Evolutionary conservation across 2,113 vertebrate genomes (phyloP), one percentile per base, ranked within the genome.

Genomic region (Menura novaehollandiae): DNA sequence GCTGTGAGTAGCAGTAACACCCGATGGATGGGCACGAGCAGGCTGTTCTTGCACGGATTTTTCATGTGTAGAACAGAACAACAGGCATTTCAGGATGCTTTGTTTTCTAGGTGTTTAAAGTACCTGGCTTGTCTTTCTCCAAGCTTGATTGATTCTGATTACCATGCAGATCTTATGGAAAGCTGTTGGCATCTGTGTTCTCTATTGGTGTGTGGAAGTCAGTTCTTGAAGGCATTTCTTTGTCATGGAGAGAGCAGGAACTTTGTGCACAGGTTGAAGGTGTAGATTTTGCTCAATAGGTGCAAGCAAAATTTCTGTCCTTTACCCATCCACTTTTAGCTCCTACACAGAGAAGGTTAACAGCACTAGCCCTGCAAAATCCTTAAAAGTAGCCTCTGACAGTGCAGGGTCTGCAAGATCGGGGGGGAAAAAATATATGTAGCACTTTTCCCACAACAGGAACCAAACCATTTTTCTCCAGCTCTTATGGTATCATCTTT

Each of bases 1-100:
- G 55, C 68, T 80, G 58, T 49, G 46, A 49, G 41, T 30, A 62
- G 32, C 43, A 44, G 2, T 17, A 55, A 46, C 43, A 74, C 8
- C 32, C 1, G 1, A 22, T 22, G 41, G 37, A 59, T 55, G 41
- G 46, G 24, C 0, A 0, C 66, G 27, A 19, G 43, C 27, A 63
- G 56, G 26, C 62, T 67, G 15, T 7, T 6, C 28, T 53, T 49
- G 19, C 35, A 21, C 10, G 21, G 17, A 51, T 30, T 83, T 83
- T 55, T 59, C 18, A 33, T 7, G 35, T 23, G 51, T 12, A 52
- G 68, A n/a, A 66, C 33, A 68, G 27, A 79, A 41, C 21, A 69
- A 53, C 11, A 52, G 9, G 12, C 32, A 37, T 74, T 89, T 74
- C 1, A 1, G 86, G 43, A 69, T 51, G 28, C 6, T 77, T 44